Evolutionary conservation across 2,113 vertebrate genomes (phyloP), one percentile per base, ranked within the genome.

Genomic region (Nycticorax nycticorax): DNA sequence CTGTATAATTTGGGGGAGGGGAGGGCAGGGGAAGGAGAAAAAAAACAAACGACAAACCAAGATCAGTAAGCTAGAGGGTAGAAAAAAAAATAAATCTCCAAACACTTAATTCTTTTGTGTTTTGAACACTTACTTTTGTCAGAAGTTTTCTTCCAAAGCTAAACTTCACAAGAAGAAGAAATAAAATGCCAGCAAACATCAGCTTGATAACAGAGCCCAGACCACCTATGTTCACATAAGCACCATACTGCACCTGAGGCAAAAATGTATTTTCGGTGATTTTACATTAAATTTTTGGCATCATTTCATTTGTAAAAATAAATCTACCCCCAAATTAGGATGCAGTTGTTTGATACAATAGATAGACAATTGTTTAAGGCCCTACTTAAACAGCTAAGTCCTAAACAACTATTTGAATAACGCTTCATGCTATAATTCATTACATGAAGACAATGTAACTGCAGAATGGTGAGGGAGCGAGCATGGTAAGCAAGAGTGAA

Each of bases 81-180:
- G 12, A 3, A 47, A 73, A 77, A 6, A 56, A 3, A 47, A 73
- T 75, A 5, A 59, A 0, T 27, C 24, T 78, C 45, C 72, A 85
- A 50, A 68, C 50, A 73, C 28, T 45, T 45, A 48, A 28, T 43
- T 69, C 30, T 47, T 80, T 59, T 81, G 10, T 41, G 26, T 50
- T 88, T 57, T 81, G 47, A 84, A 76, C 64, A 93, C 98, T 98
- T 98, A 99, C 99, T 98, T 99, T 99, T 83, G 98, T 91, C 30
- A 99, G 98, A 75, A 99, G 98, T 53, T 99, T 99, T 92, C 99
- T 98, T 97, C 99, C 99, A 95, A 98, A 99, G 95, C 97, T 98
- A 95, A 99, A 99, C 95, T 98, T 99, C 74, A 98, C 98, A 47
- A 99, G 97, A 82, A 99, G 95, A 97, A 98, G 97, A 98, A 99